These are phyloP conservation scores for Caenorhabditis becei DNA, from an alignment of 2,888 invertebrate genomes.

Conservation along the genomic window DNA sequence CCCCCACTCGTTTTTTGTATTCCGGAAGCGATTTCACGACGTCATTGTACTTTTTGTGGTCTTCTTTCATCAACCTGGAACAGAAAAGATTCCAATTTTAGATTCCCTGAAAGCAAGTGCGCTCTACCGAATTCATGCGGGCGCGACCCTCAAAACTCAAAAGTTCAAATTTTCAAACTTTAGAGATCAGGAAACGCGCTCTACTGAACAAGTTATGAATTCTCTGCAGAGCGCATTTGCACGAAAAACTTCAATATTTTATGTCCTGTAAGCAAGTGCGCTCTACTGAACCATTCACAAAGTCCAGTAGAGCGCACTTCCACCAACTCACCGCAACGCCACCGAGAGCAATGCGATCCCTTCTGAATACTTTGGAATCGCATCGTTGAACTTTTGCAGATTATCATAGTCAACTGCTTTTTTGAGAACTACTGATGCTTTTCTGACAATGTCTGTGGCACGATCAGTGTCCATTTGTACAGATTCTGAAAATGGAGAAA, in stretches of 20 bases:
- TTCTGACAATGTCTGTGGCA: not conserved
- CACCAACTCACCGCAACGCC: not conserved
- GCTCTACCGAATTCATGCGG: too few species aligned
- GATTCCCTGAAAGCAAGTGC: not conserved
- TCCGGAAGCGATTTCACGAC: not conserved
- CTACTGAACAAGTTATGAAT: too few species aligned
- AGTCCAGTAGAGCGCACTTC: too few species aligned
- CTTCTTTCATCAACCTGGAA: not conserved
- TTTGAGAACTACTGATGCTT: not conserved
- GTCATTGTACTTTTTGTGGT: not conserved
- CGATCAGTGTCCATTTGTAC: not conserved
- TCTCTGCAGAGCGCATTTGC: too few species aligned
- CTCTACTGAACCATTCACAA: too few species aligned
- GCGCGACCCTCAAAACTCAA: not conserved
- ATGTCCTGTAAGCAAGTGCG: too few species aligned
- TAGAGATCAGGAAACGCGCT: too few species aligned
- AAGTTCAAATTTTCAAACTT: too few species aligned
- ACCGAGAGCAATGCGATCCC: not conserved
- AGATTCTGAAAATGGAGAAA: not conserved
- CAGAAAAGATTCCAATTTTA: too few species aligned
- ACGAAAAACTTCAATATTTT: too few species aligned
- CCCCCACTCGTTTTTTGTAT: not conserved
- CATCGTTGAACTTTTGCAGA: not conserved
- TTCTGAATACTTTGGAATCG: not conserved
- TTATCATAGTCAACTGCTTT: conserved; percentile 2